These are phyloP conservation scores for Oncorhynchus masou DNA, from an alignment of 2,113 vertebrate species.

Conservation along the genomic window DNA sequence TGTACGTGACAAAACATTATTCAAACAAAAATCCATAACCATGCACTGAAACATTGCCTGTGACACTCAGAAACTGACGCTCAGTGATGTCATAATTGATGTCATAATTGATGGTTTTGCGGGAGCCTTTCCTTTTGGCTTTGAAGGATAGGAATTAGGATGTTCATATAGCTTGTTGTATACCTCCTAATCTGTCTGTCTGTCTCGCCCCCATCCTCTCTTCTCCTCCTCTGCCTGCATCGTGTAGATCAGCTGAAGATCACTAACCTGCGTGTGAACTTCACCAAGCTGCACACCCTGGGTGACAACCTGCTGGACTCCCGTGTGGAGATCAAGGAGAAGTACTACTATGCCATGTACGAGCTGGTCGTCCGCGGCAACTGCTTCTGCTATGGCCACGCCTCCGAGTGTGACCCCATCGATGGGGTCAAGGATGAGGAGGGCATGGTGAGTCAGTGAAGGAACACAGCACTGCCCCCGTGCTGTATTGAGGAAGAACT, in stretches of 20 bases:
- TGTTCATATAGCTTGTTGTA: background rate
- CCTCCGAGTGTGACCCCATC: constrained; percentile 87
- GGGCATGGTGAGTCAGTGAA: constrained; percentile 80
- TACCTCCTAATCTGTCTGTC: background rate
- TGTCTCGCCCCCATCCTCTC: background rate
- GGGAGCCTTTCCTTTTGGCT: background rate
- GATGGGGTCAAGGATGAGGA: constrained; percentile 76
- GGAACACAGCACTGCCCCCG: background rate
- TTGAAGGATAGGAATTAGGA: background rate
- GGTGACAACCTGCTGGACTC: constrained; percentile 94
- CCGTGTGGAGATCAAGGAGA: constrained; percentile 87
- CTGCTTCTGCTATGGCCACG: constrained; percentile 97
- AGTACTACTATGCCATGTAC: constrained; percentile 94
- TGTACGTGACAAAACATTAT: too few relatives aligned
- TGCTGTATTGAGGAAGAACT: background rate
- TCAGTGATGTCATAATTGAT: background rate
- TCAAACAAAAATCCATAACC: too few relatives aligned
- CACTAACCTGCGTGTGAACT: constrained; percentile 93
- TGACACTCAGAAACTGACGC: too few relatives aligned
- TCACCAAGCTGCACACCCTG: constrained; percentile 93
- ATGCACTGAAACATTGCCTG: too few relatives aligned
- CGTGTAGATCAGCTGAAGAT: constrained; percentile 88
- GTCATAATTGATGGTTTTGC: background rate
- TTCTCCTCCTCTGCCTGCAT: background rate
- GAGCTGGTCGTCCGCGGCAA: constrained; percentile 93